Conservation (phyloP, 1,140 invertebrate species). For the Nautilus pompilius region DNA sequence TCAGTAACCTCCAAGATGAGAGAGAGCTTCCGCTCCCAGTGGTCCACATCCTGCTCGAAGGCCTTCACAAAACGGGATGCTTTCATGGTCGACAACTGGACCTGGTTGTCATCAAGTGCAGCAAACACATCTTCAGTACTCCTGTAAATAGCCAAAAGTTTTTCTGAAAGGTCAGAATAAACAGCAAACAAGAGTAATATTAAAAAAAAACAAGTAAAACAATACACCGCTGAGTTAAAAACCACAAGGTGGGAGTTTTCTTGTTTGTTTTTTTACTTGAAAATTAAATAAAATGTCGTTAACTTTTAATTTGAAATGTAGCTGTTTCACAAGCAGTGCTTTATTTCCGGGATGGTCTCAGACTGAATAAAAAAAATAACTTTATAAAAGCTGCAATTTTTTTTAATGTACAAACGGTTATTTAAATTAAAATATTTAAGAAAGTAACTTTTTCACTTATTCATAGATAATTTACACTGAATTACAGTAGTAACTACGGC, state of each 20-base stretch:
- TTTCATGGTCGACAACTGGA: slow-evolving; percentile 74
- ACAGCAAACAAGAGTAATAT: neutral
- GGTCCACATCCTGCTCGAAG: slow-evolving; percentile 74
- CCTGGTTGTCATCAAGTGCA: slow-evolving; percentile 53
- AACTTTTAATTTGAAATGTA: too few relatives aligned
- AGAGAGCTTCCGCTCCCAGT: slow-evolving; percentile 78
- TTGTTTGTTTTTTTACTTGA: neutral
- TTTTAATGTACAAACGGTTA: too few relatives aligned
- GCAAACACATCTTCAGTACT: slow-evolving; percentile 62
- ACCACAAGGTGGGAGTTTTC: neutral
- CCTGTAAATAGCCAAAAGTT: slow-evolving; percentile 35
- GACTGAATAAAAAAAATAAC: too few relatives aligned
- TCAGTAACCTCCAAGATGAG: slow-evolving; percentile 76
- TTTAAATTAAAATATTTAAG: too few relatives aligned
- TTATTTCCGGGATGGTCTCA: too few relatives aligned
- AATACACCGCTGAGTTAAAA: neutral
- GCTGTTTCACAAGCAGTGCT: too few relatives aligned
- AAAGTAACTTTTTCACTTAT: too few relatives aligned
- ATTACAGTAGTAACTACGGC: too few relatives aligned
- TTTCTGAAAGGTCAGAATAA: too few relatives aligned
- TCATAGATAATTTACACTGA: too few relatives aligned
- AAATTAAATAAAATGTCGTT: too few relatives aligned
- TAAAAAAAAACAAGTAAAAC: neutral
- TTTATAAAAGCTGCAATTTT: too few relatives aligned
- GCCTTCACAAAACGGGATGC: slow-evolving; percentile 80